Base-by-base conservation (phyloP, 2,888 invertebrate species). In the Nephrotoma guestfalica region DNA sequence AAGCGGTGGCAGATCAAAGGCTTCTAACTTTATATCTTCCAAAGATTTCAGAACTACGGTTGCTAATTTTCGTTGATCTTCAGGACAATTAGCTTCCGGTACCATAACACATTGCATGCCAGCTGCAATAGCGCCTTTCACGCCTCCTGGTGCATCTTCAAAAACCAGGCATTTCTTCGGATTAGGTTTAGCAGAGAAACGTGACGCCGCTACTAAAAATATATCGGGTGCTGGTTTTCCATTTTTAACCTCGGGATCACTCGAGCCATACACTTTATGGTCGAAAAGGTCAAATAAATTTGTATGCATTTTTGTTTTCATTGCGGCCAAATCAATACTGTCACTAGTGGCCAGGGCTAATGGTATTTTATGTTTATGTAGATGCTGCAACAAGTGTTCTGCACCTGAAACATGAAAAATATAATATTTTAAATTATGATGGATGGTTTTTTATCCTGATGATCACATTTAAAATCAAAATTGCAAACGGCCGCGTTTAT, bases 221-320 rank as follows among this genome's bases (percentile, higher is more conserved):
- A 97, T 96, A 90, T 98, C 97, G 0, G 98, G 98, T 87, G 95
- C 94, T 0, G 98, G 98, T 92, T 98, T 98, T 1, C 98, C 97
- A 87, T 93, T 92, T 89, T 95, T 95, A 0, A 98, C 97, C 87
- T 96, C 97, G 0, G 95, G 94, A 90, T 98, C 98, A 11, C 94
- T 94, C 86, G 96, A 96, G 3, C 96, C 97, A 89, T 95, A 94
- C 0, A 98, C 97, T 89, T 94, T 93, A 89, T 97, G 97, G 88
- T 94, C 91, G 90, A 97, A 96, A 30, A 94, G 90, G 1, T 92
- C 90, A 89, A 96, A 96, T 18, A 96, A 90, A 51, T 95, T 94
- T 86, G 93, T 92, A 89, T 96, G 93, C 5, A 93, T 91, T 0
- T 92, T 92, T 1, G 94, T 93, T 92, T 97, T 97, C 0, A 96